Percentiles rank a stretch among this genome's conserved stretches.
These are phyloP conservation scores for Muscicapa striata DNA, from an alignment of 2,797 vertebrate species.

Conservation along the genomic window DNA sequence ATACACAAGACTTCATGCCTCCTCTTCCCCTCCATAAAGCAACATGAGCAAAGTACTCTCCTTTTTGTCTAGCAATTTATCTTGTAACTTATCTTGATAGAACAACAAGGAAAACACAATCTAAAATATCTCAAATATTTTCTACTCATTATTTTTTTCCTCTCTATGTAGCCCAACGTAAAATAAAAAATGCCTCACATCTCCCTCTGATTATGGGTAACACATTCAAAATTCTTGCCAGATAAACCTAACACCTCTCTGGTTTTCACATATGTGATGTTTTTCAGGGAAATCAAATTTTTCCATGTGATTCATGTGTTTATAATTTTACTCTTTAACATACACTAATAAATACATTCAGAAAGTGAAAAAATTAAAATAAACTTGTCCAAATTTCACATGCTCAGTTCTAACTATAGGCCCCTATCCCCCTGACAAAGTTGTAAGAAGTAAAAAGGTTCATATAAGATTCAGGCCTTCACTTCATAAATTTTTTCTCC, in stretches of 20 bases:
- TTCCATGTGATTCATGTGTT: not conserved
- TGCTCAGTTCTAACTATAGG: not conserved
- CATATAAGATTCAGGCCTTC: not conserved
- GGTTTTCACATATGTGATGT: not conserved
- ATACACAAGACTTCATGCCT: not conserved
- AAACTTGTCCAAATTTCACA: not conserved
- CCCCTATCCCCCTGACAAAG: not conserved
- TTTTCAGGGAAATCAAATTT: not conserved
- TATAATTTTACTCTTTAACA: not conserved
- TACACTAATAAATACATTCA: not conserved
- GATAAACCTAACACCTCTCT: not conserved
- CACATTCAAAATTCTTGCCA: not conserved
- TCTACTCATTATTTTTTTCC: not conserved
- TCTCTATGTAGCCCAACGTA: not conserved
- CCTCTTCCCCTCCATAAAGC: not conserved
- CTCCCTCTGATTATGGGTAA: not conserved
- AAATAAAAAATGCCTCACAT: not conserved
- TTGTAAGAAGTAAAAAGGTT: not conserved
- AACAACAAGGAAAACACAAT: not conserved
- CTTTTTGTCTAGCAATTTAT: not conserved
- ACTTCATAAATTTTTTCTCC: not conserved
- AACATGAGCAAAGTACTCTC: not conserved
- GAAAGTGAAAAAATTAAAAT: not conserved
- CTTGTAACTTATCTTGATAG: not conserved
- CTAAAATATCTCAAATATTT: not conserved